Evolutionary conservation across 2,888 invertebrate genomes (phyloP).

Genomic region (Chalcis sispes): DNA sequence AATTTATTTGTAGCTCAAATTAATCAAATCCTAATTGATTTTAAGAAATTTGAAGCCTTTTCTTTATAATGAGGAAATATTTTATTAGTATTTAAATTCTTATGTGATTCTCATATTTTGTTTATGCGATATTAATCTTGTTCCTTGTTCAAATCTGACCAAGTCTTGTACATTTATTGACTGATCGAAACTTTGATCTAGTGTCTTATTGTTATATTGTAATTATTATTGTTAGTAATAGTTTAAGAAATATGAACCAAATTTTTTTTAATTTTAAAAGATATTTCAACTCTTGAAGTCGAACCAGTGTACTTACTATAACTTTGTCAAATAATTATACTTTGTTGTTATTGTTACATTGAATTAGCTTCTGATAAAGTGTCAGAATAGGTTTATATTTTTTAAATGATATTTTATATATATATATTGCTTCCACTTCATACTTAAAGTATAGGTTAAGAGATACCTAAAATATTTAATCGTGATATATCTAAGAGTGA

Average conservation of each 20-base stretch:
- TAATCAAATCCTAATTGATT: conserved; percentile 41
- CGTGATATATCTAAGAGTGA: conserved; percentile 62
- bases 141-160: conserved; percentile 58
- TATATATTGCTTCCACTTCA: conserved; percentile 53
- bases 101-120: conserved; percentile 53
- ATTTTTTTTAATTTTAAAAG: conserved; percentile 58
- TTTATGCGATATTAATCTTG: conserved; percentile 55
- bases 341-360: conserved; percentile 59
- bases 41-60: conserved; percentile 46
- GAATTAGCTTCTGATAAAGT: conserved; percentile 49
- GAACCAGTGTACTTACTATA: conserved; percentile 58
- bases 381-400: conserved; percentile 55
- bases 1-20: neutral
- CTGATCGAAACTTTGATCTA: conserved; percentile 63
- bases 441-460: conserved; percentile 52
- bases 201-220: conserved; percentile 62
- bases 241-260: conserved; percentile 58
- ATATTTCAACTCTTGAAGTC: conserved; percentile 52
- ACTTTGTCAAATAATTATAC: conserved; percentile 55
- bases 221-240: conserved; percentile 60
- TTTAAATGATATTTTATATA: conserved; percentile 54
- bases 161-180: conserved; percentile 58
- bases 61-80: conserved; percentile 23
- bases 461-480: conserved; percentile 53
- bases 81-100: conserved; percentile 52